Evolutionary conservation across 2,888 invertebrate species (phyloP), one percentile per base, ranked within the genome.

Genomic region (Melikaiella ostensackeni): DNA sequence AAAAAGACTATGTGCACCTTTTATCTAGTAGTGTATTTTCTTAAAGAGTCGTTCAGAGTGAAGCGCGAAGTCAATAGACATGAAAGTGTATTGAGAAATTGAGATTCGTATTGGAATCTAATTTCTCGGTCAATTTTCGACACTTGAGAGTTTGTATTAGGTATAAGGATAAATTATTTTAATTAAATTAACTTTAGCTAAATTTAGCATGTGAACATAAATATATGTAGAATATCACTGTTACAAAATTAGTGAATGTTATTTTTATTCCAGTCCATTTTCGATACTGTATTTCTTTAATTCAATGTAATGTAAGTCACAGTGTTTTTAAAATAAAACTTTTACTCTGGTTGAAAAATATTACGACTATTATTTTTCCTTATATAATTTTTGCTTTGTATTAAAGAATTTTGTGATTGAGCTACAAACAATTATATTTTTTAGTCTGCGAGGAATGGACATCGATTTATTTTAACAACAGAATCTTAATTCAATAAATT

Each of bases 251-350:
- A 70, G 50, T 50, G 30, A 30, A 50, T 70, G 30, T 70, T 70
- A 70, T 70, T 50, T 70, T 70, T 50, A 50, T 70, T 70, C 27
- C 16, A 70, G 57, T 24, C 27, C 50, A 8, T 30, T 70, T 27
- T 46, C n/a, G 19, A 33, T 33, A 13, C 4, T 70, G 30, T 70
- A 70, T 50, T 50, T 70, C 70, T 33, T 30, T 66, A 55, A 13
- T 59, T 6, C 27, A 16, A 42, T 66, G 27, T 30, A 70, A 5
- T 70, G 9, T 70, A 66, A 66, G 21, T 46, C 19, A 11, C 24
- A 59, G 6, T 30, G 30, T 70, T 70, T 66, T 70, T 70, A 70
- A 70, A 70, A 70, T 70, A 70, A 70, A 70, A 70, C 46, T 70
- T 70, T 50, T 50, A 70, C 30, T 50, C 70, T 50, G 70, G 50